Conservation (phyloP, 2,888 invertebrate genomes). For the Drosophila prostipennis region DNA sequence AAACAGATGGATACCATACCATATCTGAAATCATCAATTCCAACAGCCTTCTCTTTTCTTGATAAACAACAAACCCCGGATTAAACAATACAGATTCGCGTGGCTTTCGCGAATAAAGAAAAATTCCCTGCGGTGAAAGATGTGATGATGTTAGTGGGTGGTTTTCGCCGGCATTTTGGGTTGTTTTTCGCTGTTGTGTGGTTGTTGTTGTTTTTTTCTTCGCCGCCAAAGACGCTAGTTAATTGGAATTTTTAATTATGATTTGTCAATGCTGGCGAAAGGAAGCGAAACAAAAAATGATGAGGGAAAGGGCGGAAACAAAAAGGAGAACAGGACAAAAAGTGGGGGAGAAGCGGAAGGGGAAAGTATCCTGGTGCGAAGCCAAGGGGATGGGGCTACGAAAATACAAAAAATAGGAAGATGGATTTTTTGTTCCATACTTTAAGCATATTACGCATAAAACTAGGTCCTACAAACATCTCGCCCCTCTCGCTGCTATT, state of each 20-base stretch:
- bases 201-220: slow-evolving; percentile 9
- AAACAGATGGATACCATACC: background rate
- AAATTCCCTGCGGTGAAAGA: slow-evolving; percentile 27
- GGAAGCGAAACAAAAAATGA: slow-evolving; percentile 13
- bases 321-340: slow-evolving; percentile 28
- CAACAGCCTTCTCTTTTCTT: background rate
- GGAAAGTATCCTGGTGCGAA: slow-evolving; percentile 7
- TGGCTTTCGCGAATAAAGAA: slow-evolving; percentile 9
- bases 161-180: slow-evolving; percentile 8
- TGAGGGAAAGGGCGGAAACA: slow-evolving; percentile 11
- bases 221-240: slow-evolving; percentile 55
- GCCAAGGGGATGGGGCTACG: background rate
- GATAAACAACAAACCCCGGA: background rate
- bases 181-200: background rate
- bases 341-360: background rate
- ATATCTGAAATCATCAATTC: slow-evolving; percentile 1
- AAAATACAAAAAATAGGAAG: slow-evolving; percentile 2
- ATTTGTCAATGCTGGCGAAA: slow-evolving; percentile 62
- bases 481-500: background rate
- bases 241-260: slow-evolving; percentile 79
- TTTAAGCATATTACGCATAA: slow-evolving; percentile 56
- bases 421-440: slow-evolving; percentile 17
- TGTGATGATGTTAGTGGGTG: slow-evolving; percentile 21
- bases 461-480: slow-evolving; percentile 51
- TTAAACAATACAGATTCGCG: slow-evolving; percentile 17